phyloP scores from a whole-genome alignment of 2,113 vertebrate genomes.

The Octodon degus region DNA sequence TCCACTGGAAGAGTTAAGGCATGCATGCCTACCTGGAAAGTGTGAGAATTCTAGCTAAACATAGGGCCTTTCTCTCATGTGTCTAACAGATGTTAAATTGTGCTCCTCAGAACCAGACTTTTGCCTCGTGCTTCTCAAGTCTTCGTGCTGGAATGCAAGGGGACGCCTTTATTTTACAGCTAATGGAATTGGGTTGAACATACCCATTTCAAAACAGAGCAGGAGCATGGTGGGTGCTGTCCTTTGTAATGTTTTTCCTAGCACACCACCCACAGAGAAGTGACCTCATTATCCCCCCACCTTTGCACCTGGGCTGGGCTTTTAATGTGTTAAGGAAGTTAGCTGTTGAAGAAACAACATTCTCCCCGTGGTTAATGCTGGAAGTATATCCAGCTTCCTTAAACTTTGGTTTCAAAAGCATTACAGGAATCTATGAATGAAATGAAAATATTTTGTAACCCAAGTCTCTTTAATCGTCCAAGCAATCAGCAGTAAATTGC shows the following conservation, averaged over 20 bases:
- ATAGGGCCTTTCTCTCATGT: neutral
- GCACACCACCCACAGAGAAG: neutral
- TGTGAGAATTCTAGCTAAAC: neutral
- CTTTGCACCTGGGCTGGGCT: neutral
- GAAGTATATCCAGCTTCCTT: slow-evolving; percentile 58
- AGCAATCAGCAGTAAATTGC: slow-evolving; percentile 80
- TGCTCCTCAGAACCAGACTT: neutral
- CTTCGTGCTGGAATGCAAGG: neutral
- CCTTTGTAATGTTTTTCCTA: neutral
- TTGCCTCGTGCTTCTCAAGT: neutral
- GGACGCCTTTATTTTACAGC: neutral
- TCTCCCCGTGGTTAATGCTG: slow-evolving; percentile 7
- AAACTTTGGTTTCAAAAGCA: slow-evolving; percentile 68
- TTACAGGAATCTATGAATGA: slow-evolving; percentile 77
- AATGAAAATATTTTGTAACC: slow-evolving; percentile 76
- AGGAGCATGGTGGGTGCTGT: neutral
- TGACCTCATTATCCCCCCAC: neutral
- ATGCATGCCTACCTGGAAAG: neutral
- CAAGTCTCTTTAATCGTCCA: slow-evolving; percentile 66
- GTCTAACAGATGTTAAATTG: neutral
- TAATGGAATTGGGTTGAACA: neutral
- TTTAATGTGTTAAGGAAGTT: slow-evolving; percentile 61
- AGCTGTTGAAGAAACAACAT: neutral
- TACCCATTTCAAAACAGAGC: neutral
- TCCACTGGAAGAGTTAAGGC: neutral